A percentile compares a stretch with the other conserved stretches of the same genome.
Evolutionary conservation across 2,888 invertebrate genomes (phyloP).

Genomic region (Hofmannophila pseudospretella): DNA sequence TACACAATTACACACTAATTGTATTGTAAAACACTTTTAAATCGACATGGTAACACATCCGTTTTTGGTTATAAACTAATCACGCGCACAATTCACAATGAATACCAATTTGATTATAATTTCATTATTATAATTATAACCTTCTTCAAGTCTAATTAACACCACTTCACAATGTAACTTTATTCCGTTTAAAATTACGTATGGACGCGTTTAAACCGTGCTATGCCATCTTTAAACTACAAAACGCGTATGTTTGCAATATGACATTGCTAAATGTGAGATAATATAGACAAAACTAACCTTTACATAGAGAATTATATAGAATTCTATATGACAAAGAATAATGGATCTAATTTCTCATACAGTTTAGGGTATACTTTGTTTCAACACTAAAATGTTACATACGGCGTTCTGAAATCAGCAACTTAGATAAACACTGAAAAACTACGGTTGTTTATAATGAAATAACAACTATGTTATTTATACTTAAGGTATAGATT

Average conservation of each 20-base stretch:
- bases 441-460: slow-evolving; percentile 28
- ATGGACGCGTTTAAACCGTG: background rate
- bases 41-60: too few relatives aligned
- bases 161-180: background rate
- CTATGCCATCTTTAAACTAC: slow-evolving; percentile 3
- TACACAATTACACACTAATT: too few relatives aligned
- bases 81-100: too few relatives aligned
- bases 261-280: slow-evolving; percentile 71
- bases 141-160: background rate
- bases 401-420: slow-evolving; percentile 27
- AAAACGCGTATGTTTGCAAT: slow-evolving; percentile 54
- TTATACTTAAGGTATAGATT: slow-evolving; percentile 31
- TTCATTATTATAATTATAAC: too few relatives aligned
- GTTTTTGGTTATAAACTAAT: background rate
- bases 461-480: slow-evolving; percentile 30
- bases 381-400: background rate
- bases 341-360: background rate
- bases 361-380: slow-evolving; percentile 14
- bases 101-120: too few relatives aligned
- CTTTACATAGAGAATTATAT: slow-evolving; percentile 15
- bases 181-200: background rate
- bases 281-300: slow-evolving; percentile 50
- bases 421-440: slow-evolving; percentile 57
- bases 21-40: too few relatives aligned
- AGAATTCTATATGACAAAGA: background rate